Evolutionary conservation across 1,140 invertebrate genomes (phyloP).

Genomic region (Dryas iulia): DNA sequence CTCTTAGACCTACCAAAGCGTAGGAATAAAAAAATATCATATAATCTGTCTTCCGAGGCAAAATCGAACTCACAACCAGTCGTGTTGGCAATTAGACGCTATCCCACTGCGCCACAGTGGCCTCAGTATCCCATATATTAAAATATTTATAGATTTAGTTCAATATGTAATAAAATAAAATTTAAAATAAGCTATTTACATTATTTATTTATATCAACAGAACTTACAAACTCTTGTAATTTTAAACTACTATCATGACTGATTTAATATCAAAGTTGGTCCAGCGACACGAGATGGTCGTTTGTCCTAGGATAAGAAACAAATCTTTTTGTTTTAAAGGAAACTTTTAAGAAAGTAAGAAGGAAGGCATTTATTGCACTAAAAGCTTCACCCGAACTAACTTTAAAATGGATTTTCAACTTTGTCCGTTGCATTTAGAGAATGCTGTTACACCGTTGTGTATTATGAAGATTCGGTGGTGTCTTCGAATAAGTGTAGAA

Average conservation of each 20-base stretch:
- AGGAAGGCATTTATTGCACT: slow-evolving; percentile 78
- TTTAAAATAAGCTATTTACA: neutral
- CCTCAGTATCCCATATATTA: too few relatives aligned
- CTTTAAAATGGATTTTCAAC: slow-evolving; percentile 77
- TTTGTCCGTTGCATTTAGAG: slow-evolving; percentile 73
- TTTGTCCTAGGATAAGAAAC: slow-evolving; percentile 66
- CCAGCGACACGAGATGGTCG: slow-evolving; percentile 47
- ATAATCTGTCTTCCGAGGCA: too few relatives aligned
- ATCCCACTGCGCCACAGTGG: too few relatives aligned
- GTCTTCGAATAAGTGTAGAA: too few relatives aligned
- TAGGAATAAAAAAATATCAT: too few relatives aligned
- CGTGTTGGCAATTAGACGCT: too few relatives aligned
- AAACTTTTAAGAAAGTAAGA: slow-evolving; percentile 76
- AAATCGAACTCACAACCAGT: too few relatives aligned
- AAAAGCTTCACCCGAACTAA: slow-evolving; percentile 74
- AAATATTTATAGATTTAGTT: too few relatives aligned
- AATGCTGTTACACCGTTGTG: slow-evolving; percentile 47
- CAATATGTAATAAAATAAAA: too few relatives aligned
- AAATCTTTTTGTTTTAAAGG: slow-evolving; percentile 74
- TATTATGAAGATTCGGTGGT: neutral
- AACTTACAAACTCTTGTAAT: neutral
- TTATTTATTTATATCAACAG: neutral
- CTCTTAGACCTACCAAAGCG: too few relatives aligned
- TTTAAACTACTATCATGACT: slow-evolving; percentile 31
- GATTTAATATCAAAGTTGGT: slow-evolving; percentile 43